Percentiles rank a stretch among this genome's conserved stretches.
These are phyloP conservation scores for Isurus oxyrinchus DNA, from an alignment of 2,113 vertebrate genomes.

Conservation along the genomic window DNA sequence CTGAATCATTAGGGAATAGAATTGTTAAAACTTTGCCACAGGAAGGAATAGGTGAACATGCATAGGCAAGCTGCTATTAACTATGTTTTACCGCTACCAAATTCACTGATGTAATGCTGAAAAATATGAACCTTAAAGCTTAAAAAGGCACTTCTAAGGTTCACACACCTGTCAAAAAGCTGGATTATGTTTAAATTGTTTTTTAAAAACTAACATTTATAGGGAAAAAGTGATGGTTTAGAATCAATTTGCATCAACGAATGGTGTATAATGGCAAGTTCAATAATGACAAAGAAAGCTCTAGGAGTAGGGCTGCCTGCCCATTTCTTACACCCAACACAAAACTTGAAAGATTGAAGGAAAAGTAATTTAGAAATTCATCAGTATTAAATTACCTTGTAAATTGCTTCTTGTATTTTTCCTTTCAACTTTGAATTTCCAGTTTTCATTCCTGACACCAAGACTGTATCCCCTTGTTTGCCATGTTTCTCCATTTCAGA, in stretches of 20 bases:
- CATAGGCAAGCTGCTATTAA: neutral
- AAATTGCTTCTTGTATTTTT: slow-evolving; percentile 60
- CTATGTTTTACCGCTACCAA: neutral
- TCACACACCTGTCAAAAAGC: neutral
- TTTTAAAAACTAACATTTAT: neutral
- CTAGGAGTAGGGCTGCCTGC: neutral
- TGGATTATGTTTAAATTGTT: neutral
- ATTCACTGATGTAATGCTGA: neutral
- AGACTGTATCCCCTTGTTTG: slow-evolving; percentile 78
- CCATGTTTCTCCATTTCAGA: slow-evolving; percentile 87
- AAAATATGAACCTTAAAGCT: neutral
- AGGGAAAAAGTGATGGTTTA: neutral
- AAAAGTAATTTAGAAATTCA: neutral
- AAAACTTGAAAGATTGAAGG: neutral
- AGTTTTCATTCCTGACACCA: slow-evolving; percentile 69
- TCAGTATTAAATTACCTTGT: slow-evolving; percentile 52
- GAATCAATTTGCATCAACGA: neutral
- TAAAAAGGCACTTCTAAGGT: neutral
- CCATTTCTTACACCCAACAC: neutral
- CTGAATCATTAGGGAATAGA: neutral
- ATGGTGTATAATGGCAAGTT: neutral
- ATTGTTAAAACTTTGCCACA: neutral
- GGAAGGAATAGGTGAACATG: neutral
- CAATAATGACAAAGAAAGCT: neutral
- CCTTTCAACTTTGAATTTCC: slow-evolving; percentile 66